Evolutionary conservation across 2,797 vertebrate genomes (phyloP), one percentile per base, ranked within the genome.

Genomic region (Lates japonicus): DNA sequence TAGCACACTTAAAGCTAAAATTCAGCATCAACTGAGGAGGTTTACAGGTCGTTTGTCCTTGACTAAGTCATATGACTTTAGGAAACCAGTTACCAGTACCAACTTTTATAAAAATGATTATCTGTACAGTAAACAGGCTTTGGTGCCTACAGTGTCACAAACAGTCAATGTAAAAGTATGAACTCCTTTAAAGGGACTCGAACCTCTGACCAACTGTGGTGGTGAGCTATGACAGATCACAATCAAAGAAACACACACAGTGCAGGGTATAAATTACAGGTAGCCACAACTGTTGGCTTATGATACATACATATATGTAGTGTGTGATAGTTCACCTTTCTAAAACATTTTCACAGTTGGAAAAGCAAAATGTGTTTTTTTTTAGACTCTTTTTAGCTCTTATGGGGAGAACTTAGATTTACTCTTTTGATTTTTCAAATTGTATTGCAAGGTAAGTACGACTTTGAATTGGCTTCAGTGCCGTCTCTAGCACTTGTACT

Each of bases 61-160:
- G 0, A 13, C 22, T 12, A 14, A 48, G 46, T 71, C 62, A 61
- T 2, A 57, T 8, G 42, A 51, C 37, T 49, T 6, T 67, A 22
- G 39, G 25, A 57, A 33, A 35, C 17, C 44, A 49, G 4, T 58
- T 42, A 46, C 42, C 12, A 16, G 44, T 41, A 65, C 4, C 16
- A 33, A 52, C 62, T 33, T 83, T 42, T 55, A 66, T 57, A 22
- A 68, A 78, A 57, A 51, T 2, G 25, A 57, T 70, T 17, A 59
- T 44, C 37, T 68, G 46, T 69, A 76, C 63, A 69, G 60, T 55
- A 60, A 55, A 55, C 7, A 48, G 22, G 58, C 51, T 76, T 72
- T 69, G 51, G 51, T 59, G 35, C 11, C n/a, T 7, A 58, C 25
- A 54, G 10, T 37, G 2, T 49, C 48, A 60, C 19, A 61, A 35